These are phyloP conservation scores for Aphelenchoides fujianensis DNA, from an alignment of 1,140 invertebrate genomes.

Conservation along the genomic window DNA sequence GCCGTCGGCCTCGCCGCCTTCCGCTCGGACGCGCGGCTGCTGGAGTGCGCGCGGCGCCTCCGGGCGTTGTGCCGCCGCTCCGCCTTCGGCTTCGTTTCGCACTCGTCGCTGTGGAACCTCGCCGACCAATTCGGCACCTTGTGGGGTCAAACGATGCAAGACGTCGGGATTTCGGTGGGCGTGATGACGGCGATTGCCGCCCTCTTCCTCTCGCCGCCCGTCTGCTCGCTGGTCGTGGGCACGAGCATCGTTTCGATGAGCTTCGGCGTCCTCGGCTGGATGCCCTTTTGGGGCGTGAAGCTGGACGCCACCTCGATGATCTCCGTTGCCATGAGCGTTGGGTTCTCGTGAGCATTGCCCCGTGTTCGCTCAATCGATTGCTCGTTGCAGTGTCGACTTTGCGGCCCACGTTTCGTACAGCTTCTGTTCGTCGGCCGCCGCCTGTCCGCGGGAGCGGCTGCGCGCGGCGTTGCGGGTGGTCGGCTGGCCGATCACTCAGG, in stretches of 20 bases:
- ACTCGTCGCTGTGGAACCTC: constrained; percentile 51
- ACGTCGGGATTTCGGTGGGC: constrained; percentile 51
- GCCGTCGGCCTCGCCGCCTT: constrained; percentile 40
- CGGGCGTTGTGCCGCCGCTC: constrained; percentile 27
- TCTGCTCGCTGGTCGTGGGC: constrained; percentile 87
- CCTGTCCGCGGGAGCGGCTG: constrained; percentile 69
- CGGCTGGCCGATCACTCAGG: constrained; percentile 87
- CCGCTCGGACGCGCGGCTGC: constrained; percentile 36
- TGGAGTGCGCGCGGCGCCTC: constrained; percentile 39
- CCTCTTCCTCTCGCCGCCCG: constrained; percentile 86
- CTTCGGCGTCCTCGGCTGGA: constrained; percentile 87
- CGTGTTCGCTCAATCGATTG: no score
- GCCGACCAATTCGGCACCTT: constrained; percentile 57
- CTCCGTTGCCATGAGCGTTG: constrained; percentile 95
- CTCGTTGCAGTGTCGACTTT: constrained; percentile 91
- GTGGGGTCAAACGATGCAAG: constrained; percentile 58
- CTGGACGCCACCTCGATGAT: constrained; percentile 97
- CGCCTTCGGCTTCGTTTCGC: constrained; percentile 38
- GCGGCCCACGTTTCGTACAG: constrained; percentile 91
- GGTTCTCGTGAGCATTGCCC: no score
- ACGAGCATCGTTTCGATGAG: constrained; percentile 93
- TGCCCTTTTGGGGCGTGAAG: constrained; percentile 89
- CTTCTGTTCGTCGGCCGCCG: constrained; percentile 65
- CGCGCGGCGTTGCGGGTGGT: constrained; percentile 79
- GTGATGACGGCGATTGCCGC: constrained; percentile 93